A percentile compares a stretch with the other conserved stretches of the same genome.
phyloP scores from a whole-genome alignment of 2,113 vertebrate species.

The Callipepla californica region DNA sequence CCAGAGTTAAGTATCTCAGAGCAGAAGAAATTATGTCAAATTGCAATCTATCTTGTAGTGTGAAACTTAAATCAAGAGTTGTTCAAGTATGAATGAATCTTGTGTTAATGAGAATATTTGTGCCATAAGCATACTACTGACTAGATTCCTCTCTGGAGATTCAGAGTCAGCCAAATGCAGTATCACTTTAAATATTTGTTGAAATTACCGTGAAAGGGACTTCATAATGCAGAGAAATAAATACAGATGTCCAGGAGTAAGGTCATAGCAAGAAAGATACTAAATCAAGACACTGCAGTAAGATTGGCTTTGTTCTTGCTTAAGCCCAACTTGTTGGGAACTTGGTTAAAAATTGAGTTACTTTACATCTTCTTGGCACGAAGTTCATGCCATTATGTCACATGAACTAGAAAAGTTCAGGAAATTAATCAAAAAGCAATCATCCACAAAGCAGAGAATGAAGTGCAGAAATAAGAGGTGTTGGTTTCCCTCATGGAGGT shows the following conservation, averaged over 20 bases:
- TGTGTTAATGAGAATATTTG: neutral
- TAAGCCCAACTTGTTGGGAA: neutral
- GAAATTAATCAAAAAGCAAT: neutral
- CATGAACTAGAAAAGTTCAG: neutral
- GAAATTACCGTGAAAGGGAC: neutral
- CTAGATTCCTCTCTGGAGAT: neutral
- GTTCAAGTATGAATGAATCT: neutral
- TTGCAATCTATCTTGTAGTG: neutral
- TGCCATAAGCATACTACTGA: fast-evolving
- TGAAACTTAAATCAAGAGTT: neutral
- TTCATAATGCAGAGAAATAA: neutral
- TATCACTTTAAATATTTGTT: neutral
- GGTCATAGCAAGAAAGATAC: neutral
- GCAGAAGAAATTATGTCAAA: neutral
- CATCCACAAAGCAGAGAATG: neutral
- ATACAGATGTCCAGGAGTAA: neutral
- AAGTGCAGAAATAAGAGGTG: neutral
- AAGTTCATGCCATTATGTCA: neutral
- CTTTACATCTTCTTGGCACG: neutral
- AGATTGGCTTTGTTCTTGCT: neutral
- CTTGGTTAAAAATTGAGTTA: neutral
- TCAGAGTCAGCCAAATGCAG: neutral
- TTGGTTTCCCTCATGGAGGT: neutral
- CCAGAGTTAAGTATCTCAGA: neutral
- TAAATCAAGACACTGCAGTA: neutral